Percentiles rank a stretch among this genome's conserved stretches.
phyloP scores from a whole-genome alignment of 1,140 invertebrate species.

The Hycleus phaleratus region DNA sequence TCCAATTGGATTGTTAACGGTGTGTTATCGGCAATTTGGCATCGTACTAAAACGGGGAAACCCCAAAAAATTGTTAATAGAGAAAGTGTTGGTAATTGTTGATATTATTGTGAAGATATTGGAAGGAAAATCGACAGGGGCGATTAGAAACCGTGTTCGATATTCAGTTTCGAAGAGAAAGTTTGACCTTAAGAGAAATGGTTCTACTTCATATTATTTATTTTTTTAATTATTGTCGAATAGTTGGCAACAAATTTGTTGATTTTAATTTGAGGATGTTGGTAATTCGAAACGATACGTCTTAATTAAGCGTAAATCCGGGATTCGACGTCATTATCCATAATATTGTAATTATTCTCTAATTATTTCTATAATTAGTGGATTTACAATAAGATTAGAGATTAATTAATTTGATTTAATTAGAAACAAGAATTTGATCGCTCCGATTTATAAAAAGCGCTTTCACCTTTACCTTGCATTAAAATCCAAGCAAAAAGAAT shows the following conservation, averaged over 20 bases:
- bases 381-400: no score
- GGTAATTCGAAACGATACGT: not conserved
- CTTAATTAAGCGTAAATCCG: not conserved
- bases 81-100: slow-evolving; percentile 4
- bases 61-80: not conserved
- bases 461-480: slow-evolving; percentile 21
- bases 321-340: not conserved
- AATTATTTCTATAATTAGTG: no score
- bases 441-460: slow-evolving; percentile 12
- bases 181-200: not conserved
- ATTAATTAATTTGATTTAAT: no score
- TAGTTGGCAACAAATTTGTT: not conserved
- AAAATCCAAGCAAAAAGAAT: slow-evolving; percentile 18
- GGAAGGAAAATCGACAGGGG: not conserved
- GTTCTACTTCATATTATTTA: not conserved
- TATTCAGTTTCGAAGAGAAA: not conserved
- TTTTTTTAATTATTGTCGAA: not conserved
- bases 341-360: no score
- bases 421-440: slow-evolving; percentile 2
- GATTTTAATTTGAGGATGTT: not conserved
- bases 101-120: not conserved
- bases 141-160: not conserved
- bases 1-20: slow-evolving; percentile 46
- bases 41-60: slow-evolving; percentile 12
- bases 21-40: slow-evolving; percentile 26